These are phyloP conservation scores for Mus caroli DNA, from an alignment of 2,797 vertebrate species.

Conservation along the genomic window DNA sequence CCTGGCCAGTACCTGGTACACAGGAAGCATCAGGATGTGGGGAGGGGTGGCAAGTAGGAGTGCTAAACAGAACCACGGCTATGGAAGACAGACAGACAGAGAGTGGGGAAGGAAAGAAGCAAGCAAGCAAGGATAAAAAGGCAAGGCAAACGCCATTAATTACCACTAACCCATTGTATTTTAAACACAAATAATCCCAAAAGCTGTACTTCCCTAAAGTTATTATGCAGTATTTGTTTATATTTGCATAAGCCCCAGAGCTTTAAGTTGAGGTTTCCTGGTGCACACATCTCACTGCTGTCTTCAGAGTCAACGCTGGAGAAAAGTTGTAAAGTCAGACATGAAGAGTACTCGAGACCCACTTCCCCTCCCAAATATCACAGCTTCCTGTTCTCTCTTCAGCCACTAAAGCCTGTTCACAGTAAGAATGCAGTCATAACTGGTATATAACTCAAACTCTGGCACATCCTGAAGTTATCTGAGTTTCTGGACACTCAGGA, in stretches of 20 bases:
- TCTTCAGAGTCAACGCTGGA: neutral
- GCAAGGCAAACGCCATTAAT: neutral
- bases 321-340: neutral
- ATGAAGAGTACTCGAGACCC: neutral
- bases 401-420: neutral
- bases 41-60: neutral
- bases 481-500: neutral
- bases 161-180: neutral
- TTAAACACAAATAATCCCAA: neutral
- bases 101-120: neutral
- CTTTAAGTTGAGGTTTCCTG: neutral
- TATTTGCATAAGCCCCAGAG: neutral
- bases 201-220: neutral
- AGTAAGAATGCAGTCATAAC: neutral
- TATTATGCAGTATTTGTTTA: constrained; percentile 5
- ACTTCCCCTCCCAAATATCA: neutral
- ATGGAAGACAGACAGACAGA: neutral
- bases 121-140: neutral
- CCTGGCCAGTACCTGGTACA: neutral
- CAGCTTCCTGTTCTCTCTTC: constrained; percentile 7
- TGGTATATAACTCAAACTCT: neutral
- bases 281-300: neutral
- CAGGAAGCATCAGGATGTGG: neutral
- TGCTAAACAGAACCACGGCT: neutral
- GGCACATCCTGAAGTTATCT: constrained; percentile 2